Base-by-base conservation (phyloP, 2,113 vertebrate species). In the Gavialis gangeticus region DNA sequence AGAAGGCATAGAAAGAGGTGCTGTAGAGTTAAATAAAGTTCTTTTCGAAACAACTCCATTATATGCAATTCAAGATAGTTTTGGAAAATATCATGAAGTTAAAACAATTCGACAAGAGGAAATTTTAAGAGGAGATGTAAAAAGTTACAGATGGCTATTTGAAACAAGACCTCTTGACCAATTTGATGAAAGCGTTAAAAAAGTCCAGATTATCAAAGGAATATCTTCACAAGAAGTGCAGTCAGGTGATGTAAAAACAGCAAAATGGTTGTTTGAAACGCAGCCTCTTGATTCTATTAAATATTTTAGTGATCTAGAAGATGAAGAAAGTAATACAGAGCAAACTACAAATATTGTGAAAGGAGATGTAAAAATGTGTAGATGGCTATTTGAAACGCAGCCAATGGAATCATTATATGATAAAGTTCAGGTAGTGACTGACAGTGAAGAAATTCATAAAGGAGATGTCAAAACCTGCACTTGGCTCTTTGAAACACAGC, bases 221-320 rank as follows among this genome's bases (percentile, higher is more conserved):
- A 99, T 99, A 96, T 99, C 99, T 77, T 98, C 99, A 93, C 97
- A 99, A 93, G 98, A 99, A 98, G 97, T 99, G 54, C 98, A 99
- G 94, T 98, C 98, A 25, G 99, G 99, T 57, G 98, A 99, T 95
- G 99, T 99, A 30, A 99, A 99, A 98, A 99, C 98, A 76, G 99
- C 98, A 56, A 99, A 99, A 92, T 99, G 99, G 99, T 96, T 99
- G 60, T 99, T 99, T 98, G 99, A 99, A 98, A 99, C 99, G 11
- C 99, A 99, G 93, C 98, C 99, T 91, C 98, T 99, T 79, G 99
- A 99, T 96, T 98, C 98, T 11, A 99, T 99, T 85, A 99, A 99
- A 95, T 98, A 98, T 95, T 98, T 99, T 91, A 99, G 97, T 84
- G 98, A 98, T 58, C 91, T 97, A 59, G 99, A 99, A 94, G 98